Evolutionary conservation across 1,140 invertebrate genomes (phyloP).

Genomic region (Sarcophaga peregrina): DNA sequence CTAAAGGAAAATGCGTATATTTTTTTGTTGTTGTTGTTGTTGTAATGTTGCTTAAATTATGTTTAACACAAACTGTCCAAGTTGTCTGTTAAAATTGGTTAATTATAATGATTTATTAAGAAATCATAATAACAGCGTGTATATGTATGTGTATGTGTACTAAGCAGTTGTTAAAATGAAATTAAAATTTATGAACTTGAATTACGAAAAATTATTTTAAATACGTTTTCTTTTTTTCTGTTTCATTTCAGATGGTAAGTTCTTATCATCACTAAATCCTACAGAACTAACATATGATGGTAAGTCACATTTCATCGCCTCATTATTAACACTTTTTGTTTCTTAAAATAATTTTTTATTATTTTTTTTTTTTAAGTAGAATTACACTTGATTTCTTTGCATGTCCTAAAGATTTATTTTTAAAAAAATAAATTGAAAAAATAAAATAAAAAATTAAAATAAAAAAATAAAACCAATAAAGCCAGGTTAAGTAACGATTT

Average conservation of each 20-base stretch:
- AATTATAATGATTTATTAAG: conserved; percentile 58
- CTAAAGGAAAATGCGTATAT: no score
- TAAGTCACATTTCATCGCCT: conserved; percentile 64
- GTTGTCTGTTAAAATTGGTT: conserved; percentile 53
- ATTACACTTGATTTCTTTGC: conserved; percentile 27
- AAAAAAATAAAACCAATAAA: conserved; percentile 4
- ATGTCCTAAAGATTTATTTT: not conserved
- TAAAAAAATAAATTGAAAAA: not conserved
- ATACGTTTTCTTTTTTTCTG: not conserved
- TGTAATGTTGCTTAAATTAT: conserved; percentile 65
- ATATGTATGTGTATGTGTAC: not conserved
- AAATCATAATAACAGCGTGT: conserved; percentile 8
- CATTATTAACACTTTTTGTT: conserved; percentile 46
- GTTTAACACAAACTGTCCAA: conserved; percentile 46
- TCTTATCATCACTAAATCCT: conserved; percentile 67
- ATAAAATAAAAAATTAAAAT: not conserved
- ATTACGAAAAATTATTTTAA: no score
- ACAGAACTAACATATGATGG: conserved; percentile 67
- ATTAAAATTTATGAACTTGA: conserved; percentile 17
- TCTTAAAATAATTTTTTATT: conserved; percentile 18
- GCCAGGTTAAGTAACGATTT: conserved; percentile 1
- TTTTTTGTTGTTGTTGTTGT: conserved; percentile 49
- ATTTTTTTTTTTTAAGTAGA: no score
- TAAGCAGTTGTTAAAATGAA: conserved; percentile 15
- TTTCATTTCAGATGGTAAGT: conserved; percentile 64